Conservation (phyloP, 2,797 vertebrate species). For the Rhincodon typus region DNA sequence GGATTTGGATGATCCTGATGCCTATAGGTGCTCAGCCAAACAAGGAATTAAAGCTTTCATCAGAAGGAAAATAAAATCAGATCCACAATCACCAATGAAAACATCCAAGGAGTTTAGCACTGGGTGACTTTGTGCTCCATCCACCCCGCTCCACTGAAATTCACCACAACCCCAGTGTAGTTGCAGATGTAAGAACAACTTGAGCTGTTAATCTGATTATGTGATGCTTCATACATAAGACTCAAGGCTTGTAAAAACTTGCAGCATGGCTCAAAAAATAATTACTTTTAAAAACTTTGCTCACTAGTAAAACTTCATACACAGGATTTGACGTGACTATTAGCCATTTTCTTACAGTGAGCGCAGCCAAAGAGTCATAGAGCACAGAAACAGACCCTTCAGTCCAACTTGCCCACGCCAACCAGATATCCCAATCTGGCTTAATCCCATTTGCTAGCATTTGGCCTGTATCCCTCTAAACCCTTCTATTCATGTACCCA, state of each 20-base stretch:
- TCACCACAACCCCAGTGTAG: neutral
- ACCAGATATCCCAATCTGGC: no score
- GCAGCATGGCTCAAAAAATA: neutral
- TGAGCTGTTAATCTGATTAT: neutral
- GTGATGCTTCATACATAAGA: neutral
- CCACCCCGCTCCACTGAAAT: neutral
- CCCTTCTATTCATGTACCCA: no score
- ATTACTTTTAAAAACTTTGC: neutral
- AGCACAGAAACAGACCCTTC: no score
- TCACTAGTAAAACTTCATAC: neutral
- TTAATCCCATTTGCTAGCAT: no score
- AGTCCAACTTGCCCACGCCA: no score
- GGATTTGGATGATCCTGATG: neutral
- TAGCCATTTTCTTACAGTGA: neutral
- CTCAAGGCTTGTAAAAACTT: neutral
- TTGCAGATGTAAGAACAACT: neutral
- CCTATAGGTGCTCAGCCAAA: neutral
- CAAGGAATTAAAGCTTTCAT: neutral
- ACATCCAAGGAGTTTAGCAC: neutral
- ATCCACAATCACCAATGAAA: neutral
- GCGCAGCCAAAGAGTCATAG: neutral
- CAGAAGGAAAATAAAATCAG: neutral
- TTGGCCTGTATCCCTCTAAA: no score
- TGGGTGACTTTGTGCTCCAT: neutral
- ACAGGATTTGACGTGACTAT: no score